phyloP scores from a whole-genome alignment of 2,113 vertebrate genomes.

The Prolemur simus region DNA sequence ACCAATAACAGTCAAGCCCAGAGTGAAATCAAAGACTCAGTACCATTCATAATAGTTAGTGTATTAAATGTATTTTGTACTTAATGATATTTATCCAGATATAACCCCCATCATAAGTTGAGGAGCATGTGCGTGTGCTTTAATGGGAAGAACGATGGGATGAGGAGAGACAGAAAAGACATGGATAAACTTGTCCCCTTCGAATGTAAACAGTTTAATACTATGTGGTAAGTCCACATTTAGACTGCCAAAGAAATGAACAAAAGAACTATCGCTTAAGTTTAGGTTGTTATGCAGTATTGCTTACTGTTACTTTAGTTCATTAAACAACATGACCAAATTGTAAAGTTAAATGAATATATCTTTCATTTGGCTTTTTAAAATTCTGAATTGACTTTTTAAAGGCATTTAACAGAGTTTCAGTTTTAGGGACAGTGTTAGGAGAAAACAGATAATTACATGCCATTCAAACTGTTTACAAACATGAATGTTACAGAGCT shows the following conservation, averaged over 20 bases:
- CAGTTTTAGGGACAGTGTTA: neutral
- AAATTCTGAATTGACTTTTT: neutral
- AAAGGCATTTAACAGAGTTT: neutral
- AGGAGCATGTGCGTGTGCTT: neutral
- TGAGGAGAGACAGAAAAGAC: neutral
- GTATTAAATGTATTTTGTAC: too few species aligned
- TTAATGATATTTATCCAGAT: too few species aligned
- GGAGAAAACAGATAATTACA: constrained; percentile 27
- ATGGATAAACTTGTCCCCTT: neutral
- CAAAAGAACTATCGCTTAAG: neutral
- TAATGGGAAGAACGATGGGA: neutral
- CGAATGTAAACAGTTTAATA: neutral
- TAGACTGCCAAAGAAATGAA: neutral
- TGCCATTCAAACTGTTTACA: constrained; percentile 44
- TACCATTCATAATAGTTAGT: too few species aligned
- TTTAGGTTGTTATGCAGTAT: neutral
- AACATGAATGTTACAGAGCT: neutral
- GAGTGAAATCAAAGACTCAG: too few species aligned
- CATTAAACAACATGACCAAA: neutral
- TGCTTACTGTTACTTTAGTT: neutral
- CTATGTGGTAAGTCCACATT: neutral
- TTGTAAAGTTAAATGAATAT: neutral
- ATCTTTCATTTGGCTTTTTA: constrained; percentile 4
- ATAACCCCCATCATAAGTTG: neutral
- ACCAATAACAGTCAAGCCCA: too few species aligned